These are phyloP conservation scores for Hestina assimilis DNA, from an alignment of 1,140 invertebrate species.

Conservation along the genomic window DNA sequence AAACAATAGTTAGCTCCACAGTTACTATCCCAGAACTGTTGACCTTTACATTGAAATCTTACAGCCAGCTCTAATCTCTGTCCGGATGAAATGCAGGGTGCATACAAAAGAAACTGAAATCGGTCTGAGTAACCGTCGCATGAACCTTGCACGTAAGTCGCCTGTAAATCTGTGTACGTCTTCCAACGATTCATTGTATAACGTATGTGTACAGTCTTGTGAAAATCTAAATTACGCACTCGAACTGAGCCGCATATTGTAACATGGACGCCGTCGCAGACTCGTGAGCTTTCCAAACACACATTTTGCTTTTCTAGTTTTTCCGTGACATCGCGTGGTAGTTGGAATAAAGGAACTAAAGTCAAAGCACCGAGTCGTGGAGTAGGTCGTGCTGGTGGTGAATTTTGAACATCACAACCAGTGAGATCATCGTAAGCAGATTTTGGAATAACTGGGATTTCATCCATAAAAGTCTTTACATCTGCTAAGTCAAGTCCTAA, in stretches of 20 bases:
- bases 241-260: constrained; percentile 92
- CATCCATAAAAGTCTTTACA: constrained; percentile 92
- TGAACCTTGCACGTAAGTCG: constrained; percentile 91
- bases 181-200: constrained; percentile 93
- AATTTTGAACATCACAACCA: constrained; percentile 77
- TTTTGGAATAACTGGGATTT: constrained; percentile 91
- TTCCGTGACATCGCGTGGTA: constrained; percentile 86
- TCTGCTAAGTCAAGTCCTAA: constrained; percentile 95
- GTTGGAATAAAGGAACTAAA: constrained; percentile 87
- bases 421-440: constrained; percentile 89
- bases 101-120: constrained; percentile 88
- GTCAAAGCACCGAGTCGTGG: constrained; percentile 75
- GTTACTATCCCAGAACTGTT: constrained; percentile 95
- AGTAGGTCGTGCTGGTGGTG: constrained; percentile 49
- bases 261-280: constrained; percentile 84
- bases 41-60: constrained; percentile 88
- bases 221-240: constrained; percentile 93
- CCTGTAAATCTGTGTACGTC: constrained; percentile 88
- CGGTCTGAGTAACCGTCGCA: constrained; percentile 96
- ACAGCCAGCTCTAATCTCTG: constrained; percentile 89
- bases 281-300: constrained; percentile 90
- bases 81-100: constrained; percentile 85
- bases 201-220: constrained; percentile 93
- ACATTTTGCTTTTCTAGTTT: constrained; percentile 91
- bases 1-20: constrained; percentile 91